Evolutionary conservation across 2,113 vertebrate species (phyloP).

Genomic region (Datnioides undecimradiatus): DNA sequence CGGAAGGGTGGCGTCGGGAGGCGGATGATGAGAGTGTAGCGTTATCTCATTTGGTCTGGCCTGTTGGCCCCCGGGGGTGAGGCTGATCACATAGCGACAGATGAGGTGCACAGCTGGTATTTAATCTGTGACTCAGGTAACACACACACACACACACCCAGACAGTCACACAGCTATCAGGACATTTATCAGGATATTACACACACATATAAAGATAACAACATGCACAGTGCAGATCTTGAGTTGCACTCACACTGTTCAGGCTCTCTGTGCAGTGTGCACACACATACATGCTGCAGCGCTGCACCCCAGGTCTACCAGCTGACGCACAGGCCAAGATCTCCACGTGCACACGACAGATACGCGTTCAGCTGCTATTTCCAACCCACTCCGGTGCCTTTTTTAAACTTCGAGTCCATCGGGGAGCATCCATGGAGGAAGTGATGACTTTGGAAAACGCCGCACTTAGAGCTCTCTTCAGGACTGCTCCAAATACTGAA

Average conservation of each 20-base stretch:
- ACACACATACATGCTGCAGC: not conserved
- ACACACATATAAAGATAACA: constrained; percentile 19
- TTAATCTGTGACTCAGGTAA: constrained; percentile 58
- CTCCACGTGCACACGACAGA: not conserved
- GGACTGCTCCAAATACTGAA: not conserved
- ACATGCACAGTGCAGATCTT: not conserved
- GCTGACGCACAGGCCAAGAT: not conserved
- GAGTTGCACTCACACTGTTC: too few species aligned
- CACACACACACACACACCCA: constrained; percentile 11
- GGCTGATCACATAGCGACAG: constrained; percentile 48
- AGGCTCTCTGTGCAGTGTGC: not conserved
- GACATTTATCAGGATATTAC: not conserved
- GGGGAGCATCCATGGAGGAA: not conserved
- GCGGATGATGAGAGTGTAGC: constrained; percentile 27
- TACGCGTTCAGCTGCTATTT: constrained; percentile 11
- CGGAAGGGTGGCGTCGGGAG: not conserved
- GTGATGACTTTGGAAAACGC: constrained; percentile 14
- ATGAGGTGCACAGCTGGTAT: constrained; percentile 67
- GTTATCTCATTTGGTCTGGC: constrained; percentile 37
- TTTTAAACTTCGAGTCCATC: constrained; percentile 23
- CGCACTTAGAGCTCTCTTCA: too few species aligned
- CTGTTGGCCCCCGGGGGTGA: not conserved
- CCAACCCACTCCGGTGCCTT: not conserved
- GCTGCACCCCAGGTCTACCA: not conserved
- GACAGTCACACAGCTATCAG: constrained; percentile 23